These are phyloP conservation scores for Daphoenositta chrysoptera DNA, from an alignment of 2,113 vertebrate genomes.

Conservation along the genomic window DNA sequence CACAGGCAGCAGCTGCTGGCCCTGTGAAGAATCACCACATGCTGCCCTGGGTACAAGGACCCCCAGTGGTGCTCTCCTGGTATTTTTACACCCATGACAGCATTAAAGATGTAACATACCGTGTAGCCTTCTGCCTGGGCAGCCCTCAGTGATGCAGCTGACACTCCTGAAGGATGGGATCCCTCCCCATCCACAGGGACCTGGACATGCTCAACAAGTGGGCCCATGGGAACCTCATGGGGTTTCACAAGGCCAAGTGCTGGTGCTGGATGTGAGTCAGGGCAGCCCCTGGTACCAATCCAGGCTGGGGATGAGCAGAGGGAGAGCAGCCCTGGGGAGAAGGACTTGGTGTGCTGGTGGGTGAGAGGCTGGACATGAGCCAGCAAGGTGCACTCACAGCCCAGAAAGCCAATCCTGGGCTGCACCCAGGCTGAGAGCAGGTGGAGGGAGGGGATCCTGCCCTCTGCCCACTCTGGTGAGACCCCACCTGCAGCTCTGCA, in stretches of 20 bases:
- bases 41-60: neutral
- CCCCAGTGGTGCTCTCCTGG: neutral
- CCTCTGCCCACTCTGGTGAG: neutral
- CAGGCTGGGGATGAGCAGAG: neutral
- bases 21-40: neutral
- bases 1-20: neutral
- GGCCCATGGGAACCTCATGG: neutral
- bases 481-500: neutral
- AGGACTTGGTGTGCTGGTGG: neutral
- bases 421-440: neutral
- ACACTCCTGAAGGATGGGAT: rapidly evolving
- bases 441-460: neutral
- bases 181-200: neutral
- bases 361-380: neutral
- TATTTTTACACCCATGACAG: neutral
- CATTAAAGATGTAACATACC: neutral
- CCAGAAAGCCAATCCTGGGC: neutral
- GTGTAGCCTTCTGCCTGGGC: rapidly evolving
- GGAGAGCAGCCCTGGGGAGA: neutral
- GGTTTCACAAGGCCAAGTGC: neutral
- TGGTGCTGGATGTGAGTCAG: neutral
- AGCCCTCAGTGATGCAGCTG: neutral
- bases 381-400: neutral
- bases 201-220: neutral
- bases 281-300: neutral